Conservation (phyloP, 1,140 invertebrate species). For the Drosophila miranda region DNA sequence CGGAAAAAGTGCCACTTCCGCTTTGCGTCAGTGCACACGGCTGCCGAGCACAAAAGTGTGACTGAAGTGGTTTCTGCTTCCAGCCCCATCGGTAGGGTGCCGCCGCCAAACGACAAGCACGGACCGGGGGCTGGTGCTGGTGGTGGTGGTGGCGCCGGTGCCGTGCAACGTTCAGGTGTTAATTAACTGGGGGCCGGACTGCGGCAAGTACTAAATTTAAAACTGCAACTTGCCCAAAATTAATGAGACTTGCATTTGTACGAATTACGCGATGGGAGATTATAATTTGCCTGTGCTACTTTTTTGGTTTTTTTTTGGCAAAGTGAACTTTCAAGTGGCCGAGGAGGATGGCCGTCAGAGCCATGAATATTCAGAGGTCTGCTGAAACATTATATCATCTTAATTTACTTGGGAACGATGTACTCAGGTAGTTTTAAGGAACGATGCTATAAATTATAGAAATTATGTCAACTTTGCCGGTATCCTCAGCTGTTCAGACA, state of each 20-base stretch:
- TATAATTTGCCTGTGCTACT: constrained; percentile 11
- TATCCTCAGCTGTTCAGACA: too few relatives aligned
- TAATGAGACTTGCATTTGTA: constrained; percentile 71
- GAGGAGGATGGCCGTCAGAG: constrained; percentile 3
- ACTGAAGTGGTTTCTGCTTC: constrained; percentile 59
- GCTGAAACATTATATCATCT: constrained; percentile 1
- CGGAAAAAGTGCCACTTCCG: constrained; percentile 73
- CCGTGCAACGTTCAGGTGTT: constrained; percentile 53
- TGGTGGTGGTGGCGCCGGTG: neutral
- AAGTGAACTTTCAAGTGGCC: constrained; percentile 23
- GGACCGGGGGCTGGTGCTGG: neutral
- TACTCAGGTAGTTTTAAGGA: neutral
- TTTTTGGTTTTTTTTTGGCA: neutral
- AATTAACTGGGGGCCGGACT: constrained; percentile 64
- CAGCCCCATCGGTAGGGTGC: neutral
- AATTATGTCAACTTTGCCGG: too few relatives aligned
- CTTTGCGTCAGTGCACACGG: constrained; percentile 75
- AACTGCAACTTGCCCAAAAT: constrained; percentile 70
- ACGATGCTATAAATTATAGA: too few relatives aligned
- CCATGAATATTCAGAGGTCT: constrained; percentile 25
- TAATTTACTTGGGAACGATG: too few relatives aligned
- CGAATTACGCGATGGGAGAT: constrained; percentile 18
- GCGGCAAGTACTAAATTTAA: constrained; percentile 61
- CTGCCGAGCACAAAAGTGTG: constrained; percentile 70
- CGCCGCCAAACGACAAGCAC: neutral